These are phyloP conservation scores for Eulemur coronatus DNA, from an alignment of 2,797 vertebrate species.

Conservation along the genomic window DNA sequence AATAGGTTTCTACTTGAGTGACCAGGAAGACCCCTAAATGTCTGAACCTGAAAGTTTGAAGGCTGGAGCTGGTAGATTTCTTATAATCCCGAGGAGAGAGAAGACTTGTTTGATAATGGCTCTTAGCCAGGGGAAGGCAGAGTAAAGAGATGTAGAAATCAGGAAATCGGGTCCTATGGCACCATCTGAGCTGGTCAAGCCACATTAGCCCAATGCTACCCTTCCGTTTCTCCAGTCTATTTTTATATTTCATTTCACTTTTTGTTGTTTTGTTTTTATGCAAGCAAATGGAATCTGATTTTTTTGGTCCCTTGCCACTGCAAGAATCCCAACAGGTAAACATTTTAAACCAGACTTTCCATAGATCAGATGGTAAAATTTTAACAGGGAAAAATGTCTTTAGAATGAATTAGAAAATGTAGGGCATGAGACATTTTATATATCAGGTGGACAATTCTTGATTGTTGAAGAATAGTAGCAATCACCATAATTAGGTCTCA, in stretches of 20 bases:
- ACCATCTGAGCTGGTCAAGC: neutral
- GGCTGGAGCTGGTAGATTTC: neutral
- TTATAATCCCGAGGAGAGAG: neutral
- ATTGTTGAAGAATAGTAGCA: neutral
- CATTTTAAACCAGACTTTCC: neutral
- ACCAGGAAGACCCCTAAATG: neutral
- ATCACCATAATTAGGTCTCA: slow-evolving; percentile 29
- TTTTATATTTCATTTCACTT: neutral
- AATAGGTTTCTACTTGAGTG: neutral
- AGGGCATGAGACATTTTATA: neutral
- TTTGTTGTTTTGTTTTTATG: neutral
- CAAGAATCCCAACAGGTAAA: neutral
- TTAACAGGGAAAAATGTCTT: neutral
- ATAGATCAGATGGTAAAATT: neutral
- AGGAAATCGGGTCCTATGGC: neutral
- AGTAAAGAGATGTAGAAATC: neutral
- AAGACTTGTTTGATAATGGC: neutral
- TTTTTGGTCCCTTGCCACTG: neutral
- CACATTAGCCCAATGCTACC: neutral
- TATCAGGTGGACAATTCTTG: neutral
- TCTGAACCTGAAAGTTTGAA: neutral
- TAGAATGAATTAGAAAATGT: slow-evolving; percentile 13
- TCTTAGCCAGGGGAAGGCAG: neutral
- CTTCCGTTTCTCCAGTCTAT: neutral
- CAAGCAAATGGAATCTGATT: neutral